Evolutionary conservation across 2,113 vertebrate species (phyloP), one percentile per base, ranked within the genome.

Genomic region (Triplophysa siluroides): DNA sequence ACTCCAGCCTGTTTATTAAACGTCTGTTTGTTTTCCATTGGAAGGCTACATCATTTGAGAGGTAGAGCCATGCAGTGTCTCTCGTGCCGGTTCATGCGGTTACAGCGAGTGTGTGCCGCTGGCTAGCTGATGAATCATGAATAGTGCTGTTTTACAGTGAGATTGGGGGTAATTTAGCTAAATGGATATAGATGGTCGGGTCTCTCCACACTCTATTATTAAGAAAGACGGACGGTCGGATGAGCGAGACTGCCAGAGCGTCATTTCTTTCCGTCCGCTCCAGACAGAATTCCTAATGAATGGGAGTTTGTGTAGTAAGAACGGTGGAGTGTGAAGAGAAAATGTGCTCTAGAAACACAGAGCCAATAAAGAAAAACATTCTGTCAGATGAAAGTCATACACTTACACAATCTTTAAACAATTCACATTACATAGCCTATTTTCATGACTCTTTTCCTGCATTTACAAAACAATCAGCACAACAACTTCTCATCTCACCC

Each of bases 121-220:
- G 24, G 52, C n/a, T 8, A 23, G 21, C 68, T 78, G 58, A 79
- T 78, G 68, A 82, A 82, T 82, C 75, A 82, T 82, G 67, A 78
- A 83, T 86, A 67, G 61, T 82, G 78, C 66, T 78, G 47, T 68
- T 74, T 64, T 77, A 78, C 54, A 60, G 47, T 16, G 61, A 38
- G 29, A 72, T 69, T 73, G 78, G 76, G 82, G 64, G 18, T 71
- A 73, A 86, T 86, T 82, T 80, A 38, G 61, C 24, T 64, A 73
- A 84, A 82, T 84, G 80, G 81, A 84, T 86, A 82, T 78, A 76
- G 82, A 82, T 82, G 64, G 82, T 18, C 29, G 12, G 33, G 67
- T 83, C 80, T 47, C 63, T 83, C 73, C 62, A 64, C 67, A 67
- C 74, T 81, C 58, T 47, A 78, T 84, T 84, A 81, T 81, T 86